Evolutionary conservation across 2,797 vertebrate species (phyloP).

Genomic region (Pseudochaenichthys georgianus): DNA sequence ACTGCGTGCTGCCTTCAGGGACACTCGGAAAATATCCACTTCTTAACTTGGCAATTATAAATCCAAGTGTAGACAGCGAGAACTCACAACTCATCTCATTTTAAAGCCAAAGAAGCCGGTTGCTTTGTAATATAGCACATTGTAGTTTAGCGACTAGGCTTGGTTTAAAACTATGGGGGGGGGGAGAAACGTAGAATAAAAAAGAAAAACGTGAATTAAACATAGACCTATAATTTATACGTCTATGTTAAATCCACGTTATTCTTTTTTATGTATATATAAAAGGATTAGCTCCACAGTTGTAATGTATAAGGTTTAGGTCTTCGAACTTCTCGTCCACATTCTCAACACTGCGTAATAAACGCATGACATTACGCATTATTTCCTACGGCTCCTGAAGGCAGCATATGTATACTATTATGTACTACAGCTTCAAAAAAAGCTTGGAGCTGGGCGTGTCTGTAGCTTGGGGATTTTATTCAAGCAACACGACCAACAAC

Average conservation of each 20-base stretch:
- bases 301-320: neutral
- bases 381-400: constrained; percentile 1
- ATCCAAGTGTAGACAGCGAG: accelerated
- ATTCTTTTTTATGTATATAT: no score
- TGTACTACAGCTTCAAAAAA: neutral
- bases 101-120: neutral
- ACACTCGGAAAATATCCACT: neutral
- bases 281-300: neutral
- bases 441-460: no score
- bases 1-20: constrained; percentile 33
- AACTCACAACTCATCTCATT: accelerated
- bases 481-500: no score
- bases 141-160: neutral
- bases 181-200: no score
- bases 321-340: accelerated
- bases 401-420: constrained; percentile 41
- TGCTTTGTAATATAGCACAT: accelerated
- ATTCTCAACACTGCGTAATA: neutral
- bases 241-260: no score
- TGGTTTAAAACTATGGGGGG: no score
- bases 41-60: neutral
- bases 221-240: no score
- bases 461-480: no score
- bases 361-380: neutral
- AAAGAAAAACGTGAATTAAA: no score